These are phyloP conservation scores for Rhombomys opimus DNA, from an alignment of 2,113 vertebrate genomes.

Conservation along the genomic window DNA sequence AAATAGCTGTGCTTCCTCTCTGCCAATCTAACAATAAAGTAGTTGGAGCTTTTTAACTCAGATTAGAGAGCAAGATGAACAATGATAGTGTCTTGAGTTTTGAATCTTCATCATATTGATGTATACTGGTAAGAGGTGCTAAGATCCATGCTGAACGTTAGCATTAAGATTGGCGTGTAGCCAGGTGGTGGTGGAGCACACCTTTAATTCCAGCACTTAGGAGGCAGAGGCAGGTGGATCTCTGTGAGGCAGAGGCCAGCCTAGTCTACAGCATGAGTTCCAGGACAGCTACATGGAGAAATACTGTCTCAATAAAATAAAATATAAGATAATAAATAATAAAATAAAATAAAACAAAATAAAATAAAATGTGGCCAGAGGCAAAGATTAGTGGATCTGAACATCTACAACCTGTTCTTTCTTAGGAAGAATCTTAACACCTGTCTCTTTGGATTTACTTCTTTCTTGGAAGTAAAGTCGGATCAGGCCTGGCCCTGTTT, in stretches of 20 bases:
- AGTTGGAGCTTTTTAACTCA: neutral
- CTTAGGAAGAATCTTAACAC: neutral
- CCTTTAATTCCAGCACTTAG: too few relatives aligned
- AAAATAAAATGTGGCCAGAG: neutral
- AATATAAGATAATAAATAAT: too few relatives aligned
- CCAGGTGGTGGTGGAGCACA: neutral
- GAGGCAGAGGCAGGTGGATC: too few relatives aligned
- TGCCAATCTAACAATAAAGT: neutral
- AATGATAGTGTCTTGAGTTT: neutral
- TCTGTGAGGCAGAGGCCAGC: too few relatives aligned
- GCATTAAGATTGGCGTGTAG: neutral
- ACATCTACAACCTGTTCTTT: neutral
- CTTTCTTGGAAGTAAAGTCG: neutral
- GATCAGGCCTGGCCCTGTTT: neutral
- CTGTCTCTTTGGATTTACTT: slow-evolving; percentile 31
- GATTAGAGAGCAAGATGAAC: neutral
- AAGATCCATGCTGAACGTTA: neutral
- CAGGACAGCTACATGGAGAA: too few relatives aligned
- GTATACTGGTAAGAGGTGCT: neutral
- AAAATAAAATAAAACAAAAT: neutral
- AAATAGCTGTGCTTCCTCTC: neutral
- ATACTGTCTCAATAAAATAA: neutral
- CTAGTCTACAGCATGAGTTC: too few relatives aligned
- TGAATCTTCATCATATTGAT: neutral
- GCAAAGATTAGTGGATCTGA: neutral